phyloP scores from a whole-genome alignment of 1,140 invertebrate species.

The Sycophaga agraensis region DNA sequence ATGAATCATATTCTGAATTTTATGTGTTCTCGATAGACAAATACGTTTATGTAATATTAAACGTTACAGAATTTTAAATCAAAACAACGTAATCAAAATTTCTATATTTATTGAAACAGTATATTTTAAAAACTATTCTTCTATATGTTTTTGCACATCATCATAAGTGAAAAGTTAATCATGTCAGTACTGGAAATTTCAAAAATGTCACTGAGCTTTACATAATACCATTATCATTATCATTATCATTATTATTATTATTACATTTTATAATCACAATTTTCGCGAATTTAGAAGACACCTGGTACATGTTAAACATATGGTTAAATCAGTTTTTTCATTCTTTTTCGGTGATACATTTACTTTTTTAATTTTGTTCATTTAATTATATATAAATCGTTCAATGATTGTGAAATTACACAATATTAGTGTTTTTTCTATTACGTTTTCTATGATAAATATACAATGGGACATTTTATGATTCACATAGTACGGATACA shows the following conservation, averaged over 20 bases:
- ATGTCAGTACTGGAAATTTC: no score
- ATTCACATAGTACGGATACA: slow-evolving; percentile 50
- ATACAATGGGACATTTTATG: slow-evolving; percentile 50
- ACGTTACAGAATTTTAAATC: no score
- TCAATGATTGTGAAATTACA: slow-evolving; percentile 45
- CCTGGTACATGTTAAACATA: slow-evolving; percentile 35
- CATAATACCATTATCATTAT: slow-evolving; percentile 3
- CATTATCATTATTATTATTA: slow-evolving; percentile 21
- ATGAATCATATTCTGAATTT: background rate
- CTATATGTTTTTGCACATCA: no score
- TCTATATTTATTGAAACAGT: no score
- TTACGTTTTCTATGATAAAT: slow-evolving; percentile 43
- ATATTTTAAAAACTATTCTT: no score
- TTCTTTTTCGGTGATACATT: background rate
- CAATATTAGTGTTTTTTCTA: slow-evolving; percentile 39
- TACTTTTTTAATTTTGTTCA: background rate
- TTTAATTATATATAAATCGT: slow-evolving; percentile 37
- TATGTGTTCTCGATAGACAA: no score
- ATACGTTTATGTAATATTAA: no score
- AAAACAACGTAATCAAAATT: no score
- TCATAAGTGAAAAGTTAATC: no score
- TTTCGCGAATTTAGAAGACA: slow-evolving; percentile 43
- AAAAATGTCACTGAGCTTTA: slow-evolving; percentile 13
- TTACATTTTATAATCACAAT: slow-evolving; percentile 28
- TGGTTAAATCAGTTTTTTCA: slow-evolving; percentile 14